These are phyloP conservation scores for Archivesica marissinica DNA, from an alignment of 1,140 invertebrate species.

Conservation along the genomic window DNA sequence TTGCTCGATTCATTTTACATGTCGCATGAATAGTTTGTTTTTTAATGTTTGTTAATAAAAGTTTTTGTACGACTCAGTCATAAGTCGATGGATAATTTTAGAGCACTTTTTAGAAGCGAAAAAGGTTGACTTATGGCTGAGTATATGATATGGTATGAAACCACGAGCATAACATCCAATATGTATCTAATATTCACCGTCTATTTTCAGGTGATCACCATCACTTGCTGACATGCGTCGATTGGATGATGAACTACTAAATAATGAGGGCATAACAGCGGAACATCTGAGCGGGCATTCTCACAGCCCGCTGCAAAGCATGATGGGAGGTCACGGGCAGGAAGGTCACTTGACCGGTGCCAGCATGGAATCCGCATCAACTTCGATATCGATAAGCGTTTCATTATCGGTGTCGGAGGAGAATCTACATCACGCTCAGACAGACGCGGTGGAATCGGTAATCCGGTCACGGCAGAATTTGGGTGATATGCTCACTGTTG, in stretches of 20 bases:
- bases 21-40: too few relatives aligned
- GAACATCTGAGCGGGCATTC: conserved; percentile 27
- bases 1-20: too few relatives aligned
- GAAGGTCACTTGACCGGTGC: conserved; percentile 34
- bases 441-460: background rate
- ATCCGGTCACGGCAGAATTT: background rate
- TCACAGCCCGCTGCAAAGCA: conserved; percentile 37
- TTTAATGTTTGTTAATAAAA: too few relatives aligned
- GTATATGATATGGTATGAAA: too few relatives aligned
- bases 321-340: conserved; percentile 55
- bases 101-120: too few relatives aligned
- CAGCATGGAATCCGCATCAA: conserved; percentile 44
- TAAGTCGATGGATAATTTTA: too few relatives aligned
- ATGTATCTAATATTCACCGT: too few relatives aligned
- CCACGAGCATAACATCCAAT: too few relatives aligned
- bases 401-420: conserved; percentile 39
- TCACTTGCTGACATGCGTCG: conserved; percentile 33
- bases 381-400: conserved; percentile 37
- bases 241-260: conserved; percentile 42
- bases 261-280: conserved; percentile 48
- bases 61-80: too few relatives aligned
- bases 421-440: background rate
- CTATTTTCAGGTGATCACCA: background rate
- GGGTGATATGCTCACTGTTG: conserved; percentile 39
- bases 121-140: too few relatives aligned